Evolutionary conservation across 2,888 invertebrate species (phyloP), one percentile per base, ranked within the genome.

Genomic region (Allophyes oxyacanthae): DNA sequence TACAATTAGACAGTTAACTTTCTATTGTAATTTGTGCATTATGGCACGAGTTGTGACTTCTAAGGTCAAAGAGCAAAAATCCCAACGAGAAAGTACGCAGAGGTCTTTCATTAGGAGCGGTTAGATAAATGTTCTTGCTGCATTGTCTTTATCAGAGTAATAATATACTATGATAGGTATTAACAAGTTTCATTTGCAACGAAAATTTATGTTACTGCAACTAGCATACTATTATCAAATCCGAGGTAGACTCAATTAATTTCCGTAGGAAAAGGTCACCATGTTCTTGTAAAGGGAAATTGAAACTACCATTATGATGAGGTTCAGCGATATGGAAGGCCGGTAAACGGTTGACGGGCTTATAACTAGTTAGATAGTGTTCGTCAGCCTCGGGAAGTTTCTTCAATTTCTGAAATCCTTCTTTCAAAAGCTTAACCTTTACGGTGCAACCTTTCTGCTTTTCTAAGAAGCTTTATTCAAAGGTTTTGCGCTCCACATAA

Each of bases 191-290:
- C 10, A 20, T 14, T 20, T 20, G 32, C 15, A 44, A 11, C 6
- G 33, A 13, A 4, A 25, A 30, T 15, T 1, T n/a, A 6, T 56
- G 7, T 36, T 42, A 64, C 14, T 55, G 15, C 11, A 15, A 20
- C 5, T 30, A 51, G 20, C 34, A 26, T 20, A 20, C 4, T 10
- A 50, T 25, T 45, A 36, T 33, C 7, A 15, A 11, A 32, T 9
- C 8, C 7, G 6, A 43, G 28, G 41, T 34, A 26, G 5, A 36
- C 38, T 20, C 11, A 64, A n/a, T 38, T 50, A 30, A 28, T 50
- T 45, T 45, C 26, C 20, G 34, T 64, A 57, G 40, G 11, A 56
- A 33, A 20, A 63, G 13, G 36, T 63, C 38, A 2, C 30, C 33
- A 26, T 40, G 7, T 26, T 49, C 37, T 40, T 32, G 34, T 56